Conservation (phyloP, 1,140 invertebrate genomes). For the Cephus cinctus region DNA sequence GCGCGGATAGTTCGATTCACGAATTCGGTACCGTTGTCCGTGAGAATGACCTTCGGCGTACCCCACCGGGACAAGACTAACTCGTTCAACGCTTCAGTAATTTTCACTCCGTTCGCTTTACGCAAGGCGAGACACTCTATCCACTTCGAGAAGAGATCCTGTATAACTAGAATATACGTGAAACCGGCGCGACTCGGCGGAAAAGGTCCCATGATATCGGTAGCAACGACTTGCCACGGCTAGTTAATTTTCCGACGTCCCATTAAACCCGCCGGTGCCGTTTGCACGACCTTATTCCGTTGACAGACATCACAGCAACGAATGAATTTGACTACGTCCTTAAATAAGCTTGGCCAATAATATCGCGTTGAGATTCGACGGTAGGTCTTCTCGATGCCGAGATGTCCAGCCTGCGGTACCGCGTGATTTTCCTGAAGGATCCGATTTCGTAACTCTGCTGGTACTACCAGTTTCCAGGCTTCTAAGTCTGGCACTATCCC, state of each 20-base stretch:
- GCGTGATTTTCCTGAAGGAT: slow-evolving; percentile 13
- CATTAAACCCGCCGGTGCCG: slow-evolving; percentile 27
- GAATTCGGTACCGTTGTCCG: slow-evolving; percentile 17
- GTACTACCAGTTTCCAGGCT: slow-evolving; percentile 22
- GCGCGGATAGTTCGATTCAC: slow-evolving; percentile 2
- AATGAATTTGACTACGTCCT: slow-evolving; percentile 1
- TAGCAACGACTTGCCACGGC: slow-evolving; percentile 28
- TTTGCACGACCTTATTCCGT: slow-evolving; percentile 23
- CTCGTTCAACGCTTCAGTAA: slow-evolving; percentile 1
- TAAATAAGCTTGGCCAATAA: slow-evolving; percentile 14
- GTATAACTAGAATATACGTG: slow-evolving; percentile 34
- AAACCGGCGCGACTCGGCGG: slow-evolving; percentile 32
- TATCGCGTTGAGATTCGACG: slow-evolving; percentile 1
- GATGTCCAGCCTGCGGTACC: slow-evolving; percentile 20
- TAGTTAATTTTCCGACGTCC: slow-evolving; percentile 12
- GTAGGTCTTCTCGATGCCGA: slow-evolving; percentile 26
- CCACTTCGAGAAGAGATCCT: slow-evolving; percentile 39
- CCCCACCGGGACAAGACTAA: slow-evolving; percentile 10
- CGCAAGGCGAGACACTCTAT: slow-evolving; percentile 14
- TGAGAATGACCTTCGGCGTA: background rate
- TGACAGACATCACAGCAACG: slow-evolving; percentile 26
- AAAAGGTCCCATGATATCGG: slow-evolving; percentile 37
- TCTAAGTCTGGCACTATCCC: background rate
- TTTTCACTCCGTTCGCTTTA: slow-evolving; percentile 4
- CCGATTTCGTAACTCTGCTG: slow-evolving; percentile 4